A percentile compares a stretch with the other conserved stretches of the same genome.
These are phyloP conservation scores for Lagopus muta DNA, from an alignment of 2,113 vertebrate species.

Conservation along the genomic window DNA sequence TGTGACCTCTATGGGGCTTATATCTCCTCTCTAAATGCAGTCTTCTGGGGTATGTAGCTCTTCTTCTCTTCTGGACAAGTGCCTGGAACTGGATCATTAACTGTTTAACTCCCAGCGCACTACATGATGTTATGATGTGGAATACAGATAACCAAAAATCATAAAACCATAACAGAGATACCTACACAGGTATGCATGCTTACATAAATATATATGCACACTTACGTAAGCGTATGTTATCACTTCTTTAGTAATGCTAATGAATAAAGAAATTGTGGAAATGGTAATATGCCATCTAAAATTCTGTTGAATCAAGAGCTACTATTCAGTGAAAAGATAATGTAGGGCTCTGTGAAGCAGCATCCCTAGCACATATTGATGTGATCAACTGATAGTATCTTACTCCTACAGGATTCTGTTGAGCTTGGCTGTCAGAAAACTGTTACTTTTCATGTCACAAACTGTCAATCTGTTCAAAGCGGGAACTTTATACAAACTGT, in stretches of 20 bases:
- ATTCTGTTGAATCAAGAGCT: not conserved
- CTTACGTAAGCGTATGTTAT: rapidly evolving
- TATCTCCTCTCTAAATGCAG: too few relatives aligned
- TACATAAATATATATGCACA: not conserved
- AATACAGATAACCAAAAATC: too few relatives aligned
- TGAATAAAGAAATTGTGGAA: not conserved
- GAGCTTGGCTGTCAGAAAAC: not conserved
- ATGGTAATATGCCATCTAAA: not conserved
- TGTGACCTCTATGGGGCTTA: too few relatives aligned
- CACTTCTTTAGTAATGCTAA: not conserved
- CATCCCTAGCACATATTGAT: not conserved
- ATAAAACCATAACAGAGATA: too few relatives aligned
- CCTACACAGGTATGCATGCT: not conserved
- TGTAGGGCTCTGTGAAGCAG: not conserved
- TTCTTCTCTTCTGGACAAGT: too few relatives aligned
- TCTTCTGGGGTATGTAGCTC: too few relatives aligned
- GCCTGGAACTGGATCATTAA: too few relatives aligned
- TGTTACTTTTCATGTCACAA: not conserved
- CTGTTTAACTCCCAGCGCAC: not conserved
- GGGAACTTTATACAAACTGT: not conserved
- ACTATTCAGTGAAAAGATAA: not conserved
- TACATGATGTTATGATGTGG: too few relatives aligned
- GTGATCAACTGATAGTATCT: not conserved
- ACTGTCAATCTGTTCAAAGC: not conserved
- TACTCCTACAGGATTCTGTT: not conserved